Percentiles rank a stretch among this genome's conserved stretches.
Conservation (phyloP, 2,113 vertebrate species). For the Pachycephala philippinensis region DNA sequence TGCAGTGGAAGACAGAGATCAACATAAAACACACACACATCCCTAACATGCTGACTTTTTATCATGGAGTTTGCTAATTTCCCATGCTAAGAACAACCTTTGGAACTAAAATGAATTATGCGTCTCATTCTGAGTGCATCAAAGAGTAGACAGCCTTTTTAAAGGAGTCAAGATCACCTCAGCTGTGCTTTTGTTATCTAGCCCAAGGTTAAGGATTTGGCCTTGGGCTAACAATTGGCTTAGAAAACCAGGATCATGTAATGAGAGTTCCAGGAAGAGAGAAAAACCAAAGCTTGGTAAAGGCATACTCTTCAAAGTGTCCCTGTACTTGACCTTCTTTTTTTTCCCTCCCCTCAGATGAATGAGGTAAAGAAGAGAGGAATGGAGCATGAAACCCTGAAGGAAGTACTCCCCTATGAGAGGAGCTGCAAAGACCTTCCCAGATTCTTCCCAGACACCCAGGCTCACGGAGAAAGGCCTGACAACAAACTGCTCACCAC, state of each 20-base stretch:
- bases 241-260: constrained; percentile 36
- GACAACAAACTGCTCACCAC: background rate
- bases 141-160: constrained; percentile 51
- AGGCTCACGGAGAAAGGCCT: background rate
- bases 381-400: background rate
- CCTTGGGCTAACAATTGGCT: constrained; percentile 56
- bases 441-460: background rate
- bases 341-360: rapidly evolving
- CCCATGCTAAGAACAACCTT: constrained; percentile 30
- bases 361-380: background rate
- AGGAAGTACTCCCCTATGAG: background rate
- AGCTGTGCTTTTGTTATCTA: constrained; percentile 58
- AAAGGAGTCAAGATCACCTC: constrained; percentile 55
- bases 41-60: background rate
- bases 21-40: background rate
- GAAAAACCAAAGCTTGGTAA: constrained; percentile 11
- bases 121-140: constrained; percentile 2
- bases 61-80: background rate
- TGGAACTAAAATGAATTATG: constrained; percentile 36
- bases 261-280: constrained; percentile 40
- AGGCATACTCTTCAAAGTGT: constrained; percentile 33
- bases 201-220: constrained; percentile 52
- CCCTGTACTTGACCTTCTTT: background rate
- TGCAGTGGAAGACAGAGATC: background rate
- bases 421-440: background rate